These are phyloP conservation scores for Saccostrea echinata DNA, from an alignment of 1,140 invertebrate species.

Conservation along the genomic window DNA sequence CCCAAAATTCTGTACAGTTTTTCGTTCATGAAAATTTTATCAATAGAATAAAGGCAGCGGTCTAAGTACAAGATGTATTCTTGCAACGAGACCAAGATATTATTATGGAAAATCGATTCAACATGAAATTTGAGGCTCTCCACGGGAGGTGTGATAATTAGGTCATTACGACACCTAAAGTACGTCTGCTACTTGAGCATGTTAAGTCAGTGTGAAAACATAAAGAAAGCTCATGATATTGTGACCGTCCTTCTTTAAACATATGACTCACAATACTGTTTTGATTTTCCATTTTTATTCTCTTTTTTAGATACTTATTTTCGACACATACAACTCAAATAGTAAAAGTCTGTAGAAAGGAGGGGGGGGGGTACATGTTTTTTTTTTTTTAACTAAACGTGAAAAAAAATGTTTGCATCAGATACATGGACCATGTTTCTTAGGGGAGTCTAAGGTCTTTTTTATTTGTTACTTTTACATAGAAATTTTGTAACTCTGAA, in stretches of 20 bases:
- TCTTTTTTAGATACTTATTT: no score
- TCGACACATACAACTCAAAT: no score
- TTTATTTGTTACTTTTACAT: no score
- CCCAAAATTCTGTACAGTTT: background rate
- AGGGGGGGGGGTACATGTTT: no score
- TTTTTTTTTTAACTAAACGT: no score
- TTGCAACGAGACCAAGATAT: background rate
- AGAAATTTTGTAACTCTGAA: no score
- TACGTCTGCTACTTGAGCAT: background rate
- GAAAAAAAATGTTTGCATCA: no score
- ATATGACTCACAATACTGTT: no score
- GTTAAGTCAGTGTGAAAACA: background rate
- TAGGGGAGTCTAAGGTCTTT: no score
- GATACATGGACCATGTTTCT: no score
- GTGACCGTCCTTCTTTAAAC: background rate
- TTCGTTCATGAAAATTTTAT: background rate
- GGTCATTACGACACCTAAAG: background rate
- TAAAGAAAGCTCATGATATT: background rate
- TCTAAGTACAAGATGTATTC: background rate
- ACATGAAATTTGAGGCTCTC: conserved; percentile 18
- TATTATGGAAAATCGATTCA: background rate
- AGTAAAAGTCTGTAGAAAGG: no score
- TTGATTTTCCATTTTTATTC: no score
- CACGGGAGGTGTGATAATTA: background rate
- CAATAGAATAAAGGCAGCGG: background rate